Evolutionary conservation across 1,140 invertebrate species (phyloP).

Genomic region (Trissolcus basalis): DNA sequence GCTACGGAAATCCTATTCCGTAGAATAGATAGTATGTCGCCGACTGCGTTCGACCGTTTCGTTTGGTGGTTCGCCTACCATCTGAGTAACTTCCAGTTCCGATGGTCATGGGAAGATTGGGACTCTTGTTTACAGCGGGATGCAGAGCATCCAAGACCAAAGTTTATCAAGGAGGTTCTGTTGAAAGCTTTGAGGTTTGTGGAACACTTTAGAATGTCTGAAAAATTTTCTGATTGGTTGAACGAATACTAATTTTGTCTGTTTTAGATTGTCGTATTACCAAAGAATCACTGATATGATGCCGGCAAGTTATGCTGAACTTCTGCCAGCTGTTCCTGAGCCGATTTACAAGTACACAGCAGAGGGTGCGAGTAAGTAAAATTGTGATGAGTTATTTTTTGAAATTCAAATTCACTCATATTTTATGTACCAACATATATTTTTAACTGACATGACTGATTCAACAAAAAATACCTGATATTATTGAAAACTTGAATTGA

Average conservation of each 20-base stretch:
- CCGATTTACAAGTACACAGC: constrained; percentile 89
- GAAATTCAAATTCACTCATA: no score
- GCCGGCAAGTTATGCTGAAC: constrained; percentile 88
- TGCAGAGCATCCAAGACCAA: constrained; percentile 93
- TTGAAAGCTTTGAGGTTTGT: constrained; percentile 93
- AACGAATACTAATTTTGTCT: no score
- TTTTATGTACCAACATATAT: no score
- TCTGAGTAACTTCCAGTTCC: constrained; percentile 99
- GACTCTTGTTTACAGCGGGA: constrained; percentile 89
- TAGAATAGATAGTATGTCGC: constrained; percentile 97
- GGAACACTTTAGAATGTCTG: no score
- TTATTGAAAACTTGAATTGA: not conserved
- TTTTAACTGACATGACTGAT: no score
- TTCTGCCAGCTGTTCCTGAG: constrained; percentile 88
- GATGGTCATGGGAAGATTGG: constrained; percentile 99
- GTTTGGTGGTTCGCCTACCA: constrained; percentile 99
- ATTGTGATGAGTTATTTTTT: no score
- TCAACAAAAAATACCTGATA: no score
- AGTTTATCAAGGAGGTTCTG: constrained; percentile 96
- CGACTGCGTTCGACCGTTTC: constrained; percentile 96
- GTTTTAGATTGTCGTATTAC: constrained; percentile 92
- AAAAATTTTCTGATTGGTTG: not conserved
- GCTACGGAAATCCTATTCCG: constrained; percentile 98
- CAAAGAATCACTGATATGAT: constrained; percentile 94
- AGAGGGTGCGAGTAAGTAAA: constrained; percentile 84